These are phyloP conservation scores for Rhabdomys dilectus DNA, from an alignment of 2,113 vertebrate genomes.

Conservation along the genomic window DNA sequence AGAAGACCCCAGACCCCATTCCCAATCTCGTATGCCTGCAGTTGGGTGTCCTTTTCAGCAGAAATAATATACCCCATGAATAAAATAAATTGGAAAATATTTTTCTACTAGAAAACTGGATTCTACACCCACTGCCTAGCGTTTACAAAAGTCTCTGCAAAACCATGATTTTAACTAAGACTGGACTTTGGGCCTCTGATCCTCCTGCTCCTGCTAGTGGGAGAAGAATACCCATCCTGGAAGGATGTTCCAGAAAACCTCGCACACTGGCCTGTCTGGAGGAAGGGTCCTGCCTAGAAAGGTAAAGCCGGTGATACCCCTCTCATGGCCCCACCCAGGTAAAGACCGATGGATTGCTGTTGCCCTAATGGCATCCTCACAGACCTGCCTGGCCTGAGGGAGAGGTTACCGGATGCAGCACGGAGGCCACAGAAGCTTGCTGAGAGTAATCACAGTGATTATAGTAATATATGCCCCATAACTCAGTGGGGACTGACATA, in stretches of 20 bases:
- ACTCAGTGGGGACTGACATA: background rate
- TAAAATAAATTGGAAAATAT: slow-evolving; percentile 83
- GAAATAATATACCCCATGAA: slow-evolving; percentile 80
- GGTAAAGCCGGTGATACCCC: no score
- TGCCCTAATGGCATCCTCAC: no score
- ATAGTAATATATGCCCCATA: background rate
- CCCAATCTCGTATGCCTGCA: no score
- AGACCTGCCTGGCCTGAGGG: background rate
- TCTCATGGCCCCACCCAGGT: background rate
- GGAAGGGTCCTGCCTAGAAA: background rate
- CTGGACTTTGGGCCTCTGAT: slow-evolving; percentile 22
- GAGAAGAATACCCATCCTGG: background rate
- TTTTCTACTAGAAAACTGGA: slow-evolving; percentile 85
- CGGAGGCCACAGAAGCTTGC: background rate
- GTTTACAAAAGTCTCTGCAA: slow-evolving; percentile 80
- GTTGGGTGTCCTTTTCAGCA: slow-evolving; percentile 55
- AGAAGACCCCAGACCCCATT: background rate
- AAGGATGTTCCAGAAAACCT: background rate
- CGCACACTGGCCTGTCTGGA: background rate
- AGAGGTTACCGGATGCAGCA: background rate
- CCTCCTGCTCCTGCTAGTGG: background rate
- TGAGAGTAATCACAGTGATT: background rate
- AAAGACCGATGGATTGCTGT: background rate
- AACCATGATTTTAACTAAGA: slow-evolving; percentile 80
- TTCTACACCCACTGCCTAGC: slow-evolving; percentile 73